These are phyloP conservation scores for Neodiprion fabricii DNA, from an alignment of 1,140 invertebrate species.

Conservation along the genomic window DNA sequence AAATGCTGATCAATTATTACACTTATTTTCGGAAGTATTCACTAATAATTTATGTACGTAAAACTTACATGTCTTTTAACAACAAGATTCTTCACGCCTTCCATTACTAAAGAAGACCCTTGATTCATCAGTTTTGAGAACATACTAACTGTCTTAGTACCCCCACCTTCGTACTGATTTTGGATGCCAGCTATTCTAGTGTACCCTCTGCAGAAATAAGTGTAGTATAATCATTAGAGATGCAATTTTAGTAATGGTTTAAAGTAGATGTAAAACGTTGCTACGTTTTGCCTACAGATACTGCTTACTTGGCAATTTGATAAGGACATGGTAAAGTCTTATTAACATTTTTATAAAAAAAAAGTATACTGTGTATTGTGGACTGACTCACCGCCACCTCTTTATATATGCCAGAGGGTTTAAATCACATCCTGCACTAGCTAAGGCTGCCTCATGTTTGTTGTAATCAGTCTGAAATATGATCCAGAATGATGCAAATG, in stretches of 20 bases:
- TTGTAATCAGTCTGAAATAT: slow-evolving; percentile 72
- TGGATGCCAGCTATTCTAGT: slow-evolving; percentile 78
- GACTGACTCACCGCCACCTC: slow-evolving; percentile 79
- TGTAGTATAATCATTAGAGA: background rate
- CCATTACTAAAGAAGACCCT: slow-evolving; percentile 98
- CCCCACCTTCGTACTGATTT: slow-evolving; percentile 88
- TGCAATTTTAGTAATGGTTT: slow-evolving; percentile 6
- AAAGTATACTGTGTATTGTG: slow-evolving; percentile 4
- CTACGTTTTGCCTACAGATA: background rate
- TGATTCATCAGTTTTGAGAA: slow-evolving; percentile 97
- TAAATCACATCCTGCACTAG: slow-evolving; percentile 85
- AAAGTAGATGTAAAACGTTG: slow-evolving; percentile 3
- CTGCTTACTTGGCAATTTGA: background rate
- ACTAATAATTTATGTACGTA: slow-evolving; percentile 17
- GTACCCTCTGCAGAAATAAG: slow-evolving; percentile 69
- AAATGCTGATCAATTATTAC: slow-evolving; percentile 3
- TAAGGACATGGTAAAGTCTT: too few relatives aligned
- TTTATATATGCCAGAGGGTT: slow-evolving; percentile 85
- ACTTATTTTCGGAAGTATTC: slow-evolving; percentile 9
- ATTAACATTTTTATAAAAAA: background rate
- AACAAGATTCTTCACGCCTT: slow-evolving; percentile 99
- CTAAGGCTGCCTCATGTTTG: slow-evolving; percentile 80
- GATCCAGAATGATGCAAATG: slow-evolving; percentile 18
- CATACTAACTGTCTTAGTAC: slow-evolving; percentile 97
- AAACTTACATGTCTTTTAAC: slow-evolving; percentile 92